A percentile compares a stretch with the other conserved stretches of the same genome.
These are phyloP conservation scores for Eustalomyia histrio DNA, from an alignment of 2,888 invertebrate genomes.

Conservation along the genomic window DNA sequence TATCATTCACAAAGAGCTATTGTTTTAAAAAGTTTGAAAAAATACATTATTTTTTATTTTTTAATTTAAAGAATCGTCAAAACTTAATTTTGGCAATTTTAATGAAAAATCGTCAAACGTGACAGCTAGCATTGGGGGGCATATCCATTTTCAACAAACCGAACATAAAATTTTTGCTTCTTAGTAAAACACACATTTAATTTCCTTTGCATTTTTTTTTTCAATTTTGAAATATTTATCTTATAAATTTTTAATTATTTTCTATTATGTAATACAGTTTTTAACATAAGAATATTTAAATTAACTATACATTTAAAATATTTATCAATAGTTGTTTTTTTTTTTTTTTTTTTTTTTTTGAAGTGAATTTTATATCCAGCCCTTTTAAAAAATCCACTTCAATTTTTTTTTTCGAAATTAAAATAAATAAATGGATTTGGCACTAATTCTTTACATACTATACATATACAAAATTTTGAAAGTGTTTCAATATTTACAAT, in stretches of 20 bases:
- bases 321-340: not conserved
- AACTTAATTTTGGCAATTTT: not conserved
- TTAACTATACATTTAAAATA: slow-evolving; percentile 39
- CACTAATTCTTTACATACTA: slow-evolving; percentile 46
- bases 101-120: no score
- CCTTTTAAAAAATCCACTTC: slow-evolving; percentile 75
- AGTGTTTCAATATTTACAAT: slow-evolving; percentile 34
- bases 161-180: no score
- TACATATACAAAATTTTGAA: slow-evolving; percentile 33
- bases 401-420: slow-evolving; percentile 13
- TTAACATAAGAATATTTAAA: slow-evolving; percentile 29
- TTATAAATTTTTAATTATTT: slow-evolving; percentile 35
- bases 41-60: no score
- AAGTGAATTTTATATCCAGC: slow-evolving; percentile 79
- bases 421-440: slow-evolving; percentile 41
- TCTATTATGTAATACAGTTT: not conserved
- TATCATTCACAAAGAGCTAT: no score
- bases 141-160: no score
- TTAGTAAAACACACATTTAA: not conserved
- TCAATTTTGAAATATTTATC: slow-evolving; percentile 20
- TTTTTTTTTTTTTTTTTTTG: not conserved
- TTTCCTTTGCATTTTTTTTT: slow-evolving; percentile 4
- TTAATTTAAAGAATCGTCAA: no score
- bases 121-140: no score
- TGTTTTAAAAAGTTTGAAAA: no score